Percentiles rank a stretch among this genome's conserved stretches.
These are phyloP conservation scores for Manduca sexta DNA, from an alignment of 1,140 invertebrate genomes.

Conservation along the genomic window DNA sequence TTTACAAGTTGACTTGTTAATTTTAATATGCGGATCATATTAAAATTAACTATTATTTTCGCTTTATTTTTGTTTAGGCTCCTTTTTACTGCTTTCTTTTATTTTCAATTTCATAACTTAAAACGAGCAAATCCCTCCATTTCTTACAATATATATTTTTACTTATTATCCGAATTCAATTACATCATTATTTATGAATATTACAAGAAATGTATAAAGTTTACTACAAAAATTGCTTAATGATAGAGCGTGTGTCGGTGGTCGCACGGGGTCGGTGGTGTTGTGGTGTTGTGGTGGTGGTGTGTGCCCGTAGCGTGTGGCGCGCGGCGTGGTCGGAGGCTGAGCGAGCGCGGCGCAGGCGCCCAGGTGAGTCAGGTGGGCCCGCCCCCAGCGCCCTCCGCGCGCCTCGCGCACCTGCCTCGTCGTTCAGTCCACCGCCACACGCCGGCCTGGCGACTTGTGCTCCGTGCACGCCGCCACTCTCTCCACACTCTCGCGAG, in stretches of 20 bases:
- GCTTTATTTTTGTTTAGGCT: too few relatives aligned
- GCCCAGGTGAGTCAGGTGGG: conserved; percentile 68
- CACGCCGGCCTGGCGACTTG: conserved; percentile 68
- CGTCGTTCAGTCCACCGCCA: conserved; percentile 66
- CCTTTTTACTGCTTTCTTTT: too few relatives aligned
- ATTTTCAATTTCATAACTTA: too few relatives aligned
- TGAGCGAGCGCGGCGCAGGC: conserved; percentile 62
- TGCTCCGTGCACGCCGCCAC: conserved; percentile 66
- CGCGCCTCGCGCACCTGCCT: conserved; percentile 60
- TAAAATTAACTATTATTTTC: too few relatives aligned
- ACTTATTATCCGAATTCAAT: too few relatives aligned
- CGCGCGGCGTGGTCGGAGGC: conserved; percentile 36
- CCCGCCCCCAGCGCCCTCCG: conserved; percentile 61
- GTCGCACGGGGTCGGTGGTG: too few relatives aligned
- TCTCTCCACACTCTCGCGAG: conserved; percentile 63
- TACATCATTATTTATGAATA: too few relatives aligned
- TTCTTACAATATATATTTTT: too few relatives aligned
- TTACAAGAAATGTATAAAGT: too few relatives aligned
- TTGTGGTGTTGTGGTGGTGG: conserved; percentile 1
- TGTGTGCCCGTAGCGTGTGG: conserved; percentile 11
- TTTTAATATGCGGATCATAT: too few relatives aligned
- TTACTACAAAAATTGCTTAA: neutral
- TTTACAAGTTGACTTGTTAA: conserved; percentile 21
- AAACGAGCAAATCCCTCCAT: too few relatives aligned
- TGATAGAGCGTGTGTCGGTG: too few relatives aligned